phyloP scores from a whole-genome alignment of 2,113 vertebrate species.

The Struthio camelus region DNA sequence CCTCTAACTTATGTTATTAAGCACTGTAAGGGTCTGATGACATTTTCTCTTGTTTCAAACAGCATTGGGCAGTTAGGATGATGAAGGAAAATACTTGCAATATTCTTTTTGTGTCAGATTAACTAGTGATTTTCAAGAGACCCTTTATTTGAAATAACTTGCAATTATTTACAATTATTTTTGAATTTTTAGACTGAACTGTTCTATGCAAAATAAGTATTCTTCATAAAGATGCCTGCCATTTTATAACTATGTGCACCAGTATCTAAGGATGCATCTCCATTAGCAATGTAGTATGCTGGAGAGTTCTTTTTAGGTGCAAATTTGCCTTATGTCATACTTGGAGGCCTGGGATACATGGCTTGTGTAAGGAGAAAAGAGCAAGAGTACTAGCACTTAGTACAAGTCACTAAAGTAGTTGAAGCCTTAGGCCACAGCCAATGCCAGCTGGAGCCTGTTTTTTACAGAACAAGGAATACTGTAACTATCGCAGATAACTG shows the following conservation, averaged over 20 bases:
- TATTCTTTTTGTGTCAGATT: background rate
- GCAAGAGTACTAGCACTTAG: too few species aligned
- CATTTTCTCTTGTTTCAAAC: conserved; percentile 5
- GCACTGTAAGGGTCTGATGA: background rate
- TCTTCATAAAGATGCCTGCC: background rate
- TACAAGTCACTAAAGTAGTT: too few species aligned
- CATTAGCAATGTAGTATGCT: background rate
- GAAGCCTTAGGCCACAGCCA: too few species aligned
- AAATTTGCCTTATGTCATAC: background rate
- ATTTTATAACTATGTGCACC: background rate
- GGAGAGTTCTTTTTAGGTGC: background rate
- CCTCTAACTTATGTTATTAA: background rate
- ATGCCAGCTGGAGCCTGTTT: too few species aligned
- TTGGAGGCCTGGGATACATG: background rate
- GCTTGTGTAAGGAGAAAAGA: too few species aligned
- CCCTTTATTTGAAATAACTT: background rate
- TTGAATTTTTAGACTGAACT: background rate
- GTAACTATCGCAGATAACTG: too few species aligned
- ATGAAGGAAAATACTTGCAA: background rate
- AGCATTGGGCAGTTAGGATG: background rate
- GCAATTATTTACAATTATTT: background rate
- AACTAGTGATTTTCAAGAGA: background rate
- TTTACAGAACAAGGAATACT: too few species aligned
- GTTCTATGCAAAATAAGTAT: background rate
- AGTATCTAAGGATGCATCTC: background rate